Evolutionary conservation across 2,797 vertebrate species (phyloP).

Genomic region (Antrozous pallidus): DNA sequence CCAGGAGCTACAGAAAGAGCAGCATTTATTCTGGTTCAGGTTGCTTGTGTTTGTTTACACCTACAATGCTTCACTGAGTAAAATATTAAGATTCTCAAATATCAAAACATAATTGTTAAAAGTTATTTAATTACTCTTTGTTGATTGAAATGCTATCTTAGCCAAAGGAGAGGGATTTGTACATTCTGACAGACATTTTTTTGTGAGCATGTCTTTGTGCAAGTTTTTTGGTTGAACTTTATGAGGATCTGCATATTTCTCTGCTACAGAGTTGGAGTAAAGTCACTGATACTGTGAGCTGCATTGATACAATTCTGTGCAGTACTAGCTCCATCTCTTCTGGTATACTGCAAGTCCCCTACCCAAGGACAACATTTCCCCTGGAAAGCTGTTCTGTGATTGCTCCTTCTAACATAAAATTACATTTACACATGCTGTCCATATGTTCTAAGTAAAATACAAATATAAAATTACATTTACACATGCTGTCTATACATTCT

Average conservation of each 20-base stretch:
- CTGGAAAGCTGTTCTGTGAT: not conserved
- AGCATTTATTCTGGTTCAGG: not conserved
- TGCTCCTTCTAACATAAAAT: not conserved
- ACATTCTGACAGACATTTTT: not conserved
- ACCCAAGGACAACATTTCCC: not conserved
- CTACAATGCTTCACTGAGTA: not conserved
- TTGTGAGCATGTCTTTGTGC: not conserved
- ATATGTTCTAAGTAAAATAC: not conserved
- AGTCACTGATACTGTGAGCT: not conserved
- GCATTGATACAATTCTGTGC: not conserved
- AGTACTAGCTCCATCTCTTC: not conserved
- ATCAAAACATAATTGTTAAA: not conserved
- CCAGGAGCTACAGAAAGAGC: not conserved
- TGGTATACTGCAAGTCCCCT: not conserved
- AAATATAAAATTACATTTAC: no score
- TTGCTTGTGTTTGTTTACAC: not conserved
- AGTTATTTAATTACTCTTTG: not conserved
- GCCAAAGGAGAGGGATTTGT: not conserved
- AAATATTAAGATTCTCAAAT: not conserved
- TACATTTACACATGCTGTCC: not conserved
- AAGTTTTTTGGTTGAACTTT: not conserved
- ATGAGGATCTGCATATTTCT: not conserved
- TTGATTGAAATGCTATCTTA: not conserved
- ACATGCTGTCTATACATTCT: not conserved
- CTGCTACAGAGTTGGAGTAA: not conserved